Conservation (phyloP, 2,888 invertebrate genomes). For the Pocota personata region DNA sequence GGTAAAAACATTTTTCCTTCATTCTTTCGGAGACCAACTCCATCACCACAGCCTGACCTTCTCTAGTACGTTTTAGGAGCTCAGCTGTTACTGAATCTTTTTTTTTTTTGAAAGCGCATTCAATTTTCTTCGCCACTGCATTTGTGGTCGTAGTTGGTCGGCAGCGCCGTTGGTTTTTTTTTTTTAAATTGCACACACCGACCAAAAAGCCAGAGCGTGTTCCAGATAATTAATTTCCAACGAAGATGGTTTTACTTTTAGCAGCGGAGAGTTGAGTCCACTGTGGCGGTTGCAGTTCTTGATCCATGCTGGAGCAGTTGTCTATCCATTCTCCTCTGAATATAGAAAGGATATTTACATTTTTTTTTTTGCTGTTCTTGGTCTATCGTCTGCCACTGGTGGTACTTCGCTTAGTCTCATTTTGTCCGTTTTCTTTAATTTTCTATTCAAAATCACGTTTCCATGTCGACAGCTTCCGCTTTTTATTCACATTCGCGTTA, state of each 20-base stretch:
- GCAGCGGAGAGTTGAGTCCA: conserved; percentile 48
- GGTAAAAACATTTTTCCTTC: neutral
- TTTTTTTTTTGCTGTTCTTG: conserved; percentile 10
- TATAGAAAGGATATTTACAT: conserved; percentile 64
- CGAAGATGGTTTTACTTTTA: conserved; percentile 68
- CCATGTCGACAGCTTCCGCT: conserved; percentile 72
- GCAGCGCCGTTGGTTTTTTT: conserved; percentile 2
- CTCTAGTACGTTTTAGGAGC: conserved; percentile 11
- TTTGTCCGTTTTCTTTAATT: conserved; percentile 70
- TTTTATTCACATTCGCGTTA: conserved; percentile 66
- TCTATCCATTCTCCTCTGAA: conserved; percentile 55
- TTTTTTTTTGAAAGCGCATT: conserved; percentile 51
- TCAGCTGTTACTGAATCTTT: conserved; percentile 36
- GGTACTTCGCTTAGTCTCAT: conserved; percentile 50
- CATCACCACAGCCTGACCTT: conserved; percentile 5
- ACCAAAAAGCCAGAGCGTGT: conserved; percentile 57
- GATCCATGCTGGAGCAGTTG: conserved; percentile 43
- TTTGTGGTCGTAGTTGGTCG: conserved; percentile 61
- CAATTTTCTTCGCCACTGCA: conserved; percentile 70
- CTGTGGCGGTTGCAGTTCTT: conserved; percentile 45
- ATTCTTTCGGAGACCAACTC: neutral
- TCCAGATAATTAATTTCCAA: conserved; percentile 73
- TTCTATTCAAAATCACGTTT: conserved; percentile 74
- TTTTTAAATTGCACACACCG: conserved; percentile 32
- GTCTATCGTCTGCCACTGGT: neutral